Percentiles rank a stretch among this genome's conserved stretches.
Conservation (phyloP, 1,140 invertebrate species). For the Chrysomallon squamiferum region DNA sequence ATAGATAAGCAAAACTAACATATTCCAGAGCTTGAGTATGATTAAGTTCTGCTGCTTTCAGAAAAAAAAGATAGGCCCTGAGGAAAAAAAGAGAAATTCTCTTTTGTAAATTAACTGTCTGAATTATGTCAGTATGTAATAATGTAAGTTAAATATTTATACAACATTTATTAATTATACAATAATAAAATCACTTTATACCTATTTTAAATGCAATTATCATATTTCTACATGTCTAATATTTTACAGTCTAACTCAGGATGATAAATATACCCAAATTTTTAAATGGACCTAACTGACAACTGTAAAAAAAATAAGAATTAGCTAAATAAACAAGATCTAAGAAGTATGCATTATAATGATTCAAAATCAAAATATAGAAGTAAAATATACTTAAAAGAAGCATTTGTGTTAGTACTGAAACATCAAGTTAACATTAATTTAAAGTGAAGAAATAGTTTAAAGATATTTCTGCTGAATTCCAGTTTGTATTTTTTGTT, state of each 20-base stretch:
- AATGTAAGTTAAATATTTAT: not conserved
- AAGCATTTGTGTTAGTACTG: too few species aligned
- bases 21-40: slow-evolving; percentile 81
- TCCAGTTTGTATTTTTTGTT: too few species aligned
- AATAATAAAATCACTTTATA: not conserved
- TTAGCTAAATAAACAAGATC: too few species aligned
- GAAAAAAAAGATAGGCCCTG: slow-evolving; percentile 65
- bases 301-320: too few species aligned
- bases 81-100: slow-evolving; percentile 18
- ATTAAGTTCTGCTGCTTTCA: slow-evolving; percentile 78
- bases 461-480: too few species aligned
- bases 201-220: not conserved
- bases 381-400: too few species aligned
- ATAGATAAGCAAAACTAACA: slow-evolving; percentile 84
- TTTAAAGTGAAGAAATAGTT: too few species aligned
- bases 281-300: too few species aligned
- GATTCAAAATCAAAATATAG: too few species aligned
- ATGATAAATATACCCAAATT: not conserved
- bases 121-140: not conserved
- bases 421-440: too few species aligned
- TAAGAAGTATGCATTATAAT: too few species aligned
- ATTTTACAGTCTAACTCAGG: not conserved
- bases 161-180: not conserved
- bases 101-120: not conserved
- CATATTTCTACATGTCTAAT: not conserved